These are phyloP conservation scores for Sthenelais limicola DNA, from an alignment of 2,888 invertebrate species.

Conservation along the genomic window DNA sequence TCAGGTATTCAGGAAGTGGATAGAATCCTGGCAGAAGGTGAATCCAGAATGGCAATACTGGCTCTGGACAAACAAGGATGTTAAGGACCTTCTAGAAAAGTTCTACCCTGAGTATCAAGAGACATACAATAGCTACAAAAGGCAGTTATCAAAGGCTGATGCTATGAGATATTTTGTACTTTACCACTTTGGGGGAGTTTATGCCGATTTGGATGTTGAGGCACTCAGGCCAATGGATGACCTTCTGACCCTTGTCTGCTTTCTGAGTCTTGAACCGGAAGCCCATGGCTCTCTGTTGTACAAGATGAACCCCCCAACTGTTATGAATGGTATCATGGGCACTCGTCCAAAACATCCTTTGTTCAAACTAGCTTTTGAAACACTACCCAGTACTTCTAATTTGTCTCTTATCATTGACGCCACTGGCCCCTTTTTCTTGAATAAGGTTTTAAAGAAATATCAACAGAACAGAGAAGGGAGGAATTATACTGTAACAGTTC, in stretches of 20 bases:
- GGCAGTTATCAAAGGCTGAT: not conserved
- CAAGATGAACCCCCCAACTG: not conserved
- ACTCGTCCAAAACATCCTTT: conserved; percentile 14
- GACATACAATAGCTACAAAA: not conserved
- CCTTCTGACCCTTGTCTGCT: conserved; percentile 10
- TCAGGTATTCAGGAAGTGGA: not conserved
- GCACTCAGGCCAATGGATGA: not conserved
- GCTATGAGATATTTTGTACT: conserved; percentile 26
- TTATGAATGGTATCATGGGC: conserved; percentile 17
- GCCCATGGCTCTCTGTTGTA: conserved; percentile 14
- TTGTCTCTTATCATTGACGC: not conserved
- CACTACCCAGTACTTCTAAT: not conserved
- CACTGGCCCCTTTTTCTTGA: conserved; percentile 22
- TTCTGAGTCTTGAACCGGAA: conserved; percentile 9
- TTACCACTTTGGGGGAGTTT: conserved; percentile 24
- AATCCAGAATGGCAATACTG: conserved; percentile 21
- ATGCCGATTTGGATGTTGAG: conserved; percentile 32
- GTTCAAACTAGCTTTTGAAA: not conserved
- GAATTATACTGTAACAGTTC: not conserved
- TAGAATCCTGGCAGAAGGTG: not conserved
- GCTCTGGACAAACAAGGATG: conserved; percentile 3
- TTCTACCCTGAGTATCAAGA: conserved; percentile 5
- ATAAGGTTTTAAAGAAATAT: not conserved
- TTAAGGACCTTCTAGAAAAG: not conserved
- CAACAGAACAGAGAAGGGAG: not conserved